phyloP scores from a whole-genome alignment of 1,140 invertebrate genomes.

The Leptonema lineaticorne region DNA sequence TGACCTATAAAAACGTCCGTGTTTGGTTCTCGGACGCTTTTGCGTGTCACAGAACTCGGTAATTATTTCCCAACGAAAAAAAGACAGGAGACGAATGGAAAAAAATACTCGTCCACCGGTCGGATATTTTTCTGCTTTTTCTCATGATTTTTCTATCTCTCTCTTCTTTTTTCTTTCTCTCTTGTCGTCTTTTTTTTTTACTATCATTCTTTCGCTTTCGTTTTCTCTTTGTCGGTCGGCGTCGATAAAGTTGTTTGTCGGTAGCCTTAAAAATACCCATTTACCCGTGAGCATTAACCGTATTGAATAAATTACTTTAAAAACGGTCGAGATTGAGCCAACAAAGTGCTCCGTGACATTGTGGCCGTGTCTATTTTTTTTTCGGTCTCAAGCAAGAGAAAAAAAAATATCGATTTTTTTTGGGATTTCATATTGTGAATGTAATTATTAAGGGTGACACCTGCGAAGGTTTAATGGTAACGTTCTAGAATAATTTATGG shows the following conservation, averaged over 20 bases:
- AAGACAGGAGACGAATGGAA: neutral
- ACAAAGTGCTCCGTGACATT: neutral
- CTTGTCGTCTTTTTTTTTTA: no score
- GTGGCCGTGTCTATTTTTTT: neutral
- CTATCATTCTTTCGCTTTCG: no score
- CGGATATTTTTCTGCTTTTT: neutral
- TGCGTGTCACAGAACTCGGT: constrained; percentile 12
- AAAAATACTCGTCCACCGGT: neutral
- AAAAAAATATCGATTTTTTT: no score
- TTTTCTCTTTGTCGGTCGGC: no score
- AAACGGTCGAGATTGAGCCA: neutral
- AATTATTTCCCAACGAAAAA: constrained; percentile 6
- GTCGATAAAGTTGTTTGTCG: neutral
- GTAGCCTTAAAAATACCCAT: neutral
- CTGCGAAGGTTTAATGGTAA: no score
- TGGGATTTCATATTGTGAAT: no score
- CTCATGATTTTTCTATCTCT: neutral
- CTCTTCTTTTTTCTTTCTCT: no score
- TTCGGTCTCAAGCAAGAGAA: no score
- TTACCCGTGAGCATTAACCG: constrained; percentile 6
- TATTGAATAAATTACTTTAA: neutral
- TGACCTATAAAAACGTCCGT: constrained; percentile 8
- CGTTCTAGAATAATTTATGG: no score
- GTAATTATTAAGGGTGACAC: no score
- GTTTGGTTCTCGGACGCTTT: neutral